Evolutionary conservation across 1,140 invertebrate species (phyloP).

Genomic region (Pseudomyrmex dendroicus): DNA sequence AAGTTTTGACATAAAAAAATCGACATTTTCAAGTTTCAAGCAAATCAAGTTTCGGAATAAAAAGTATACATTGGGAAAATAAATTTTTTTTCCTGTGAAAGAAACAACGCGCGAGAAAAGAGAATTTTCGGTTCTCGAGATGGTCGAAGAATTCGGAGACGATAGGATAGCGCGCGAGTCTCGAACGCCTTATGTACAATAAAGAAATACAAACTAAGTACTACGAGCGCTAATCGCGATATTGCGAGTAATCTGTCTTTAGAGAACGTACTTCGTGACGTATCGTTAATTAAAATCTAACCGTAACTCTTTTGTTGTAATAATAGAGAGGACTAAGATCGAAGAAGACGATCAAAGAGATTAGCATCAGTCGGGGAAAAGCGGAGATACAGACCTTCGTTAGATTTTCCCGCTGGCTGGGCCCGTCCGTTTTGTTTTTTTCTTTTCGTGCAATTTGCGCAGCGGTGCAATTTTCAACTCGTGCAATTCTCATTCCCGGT

Average conservation of each 20-base stretch:
- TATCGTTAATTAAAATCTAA: constrained; percentile 5
- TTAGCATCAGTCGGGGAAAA: not conserved
- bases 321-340: not conserved
- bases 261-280: not conserved
- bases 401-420: not conserved
- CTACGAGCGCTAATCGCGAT: not conserved
- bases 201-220: not conserved
- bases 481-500: not conserved
- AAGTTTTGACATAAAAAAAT: not conserved
- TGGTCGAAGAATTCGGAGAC: constrained; percentile 5
- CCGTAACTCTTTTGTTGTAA: not conserved
- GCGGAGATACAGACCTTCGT: constrained; percentile 37
- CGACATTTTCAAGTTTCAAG: not conserved
- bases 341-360: not conserved
- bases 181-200: not conserved
- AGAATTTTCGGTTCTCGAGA: no score
- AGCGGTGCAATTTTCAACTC: not conserved
- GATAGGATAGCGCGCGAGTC: not conserved
- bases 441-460: not conserved
- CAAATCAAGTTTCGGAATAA: not conserved
- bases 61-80: not conserved
- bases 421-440: not conserved
- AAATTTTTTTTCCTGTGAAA: no score
- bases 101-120: not conserved
- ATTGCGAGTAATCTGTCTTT: not conserved